These are phyloP conservation scores for Netelia fuscicornis DNA, from an alignment of 2,888 invertebrate species.

Conservation along the genomic window DNA sequence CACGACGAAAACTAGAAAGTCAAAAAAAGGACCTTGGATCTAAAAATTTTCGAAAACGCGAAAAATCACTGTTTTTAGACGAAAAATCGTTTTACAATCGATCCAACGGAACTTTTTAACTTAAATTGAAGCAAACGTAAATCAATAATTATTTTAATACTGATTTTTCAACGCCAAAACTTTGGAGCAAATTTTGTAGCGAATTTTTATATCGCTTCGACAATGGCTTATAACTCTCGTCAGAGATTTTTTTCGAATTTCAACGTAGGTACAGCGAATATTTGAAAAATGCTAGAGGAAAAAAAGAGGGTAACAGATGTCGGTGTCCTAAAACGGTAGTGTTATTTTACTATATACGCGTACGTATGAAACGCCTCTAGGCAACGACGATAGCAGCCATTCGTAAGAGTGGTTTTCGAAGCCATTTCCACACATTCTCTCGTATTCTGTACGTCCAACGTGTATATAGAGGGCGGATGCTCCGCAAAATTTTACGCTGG, in stretches of 20 bases:
- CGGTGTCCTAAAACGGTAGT: conserved; percentile 73
- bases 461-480: conserved; percentile 1
- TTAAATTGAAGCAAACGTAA: too few species aligned
- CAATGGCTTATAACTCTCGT: background rate
- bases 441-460: background rate
- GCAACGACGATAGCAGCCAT: conserved; percentile 8
- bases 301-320: conserved; percentile 80
- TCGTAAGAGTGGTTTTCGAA: conserved; percentile 8
- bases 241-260: background rate
- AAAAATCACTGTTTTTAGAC: background rate
- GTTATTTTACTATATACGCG: background rate
- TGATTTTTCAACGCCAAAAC: too few species aligned
- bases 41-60: background rate
- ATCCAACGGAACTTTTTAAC: too few species aligned
- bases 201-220: too few species aligned
- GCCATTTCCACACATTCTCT: conserved; percentile 8
- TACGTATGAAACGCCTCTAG: background rate
- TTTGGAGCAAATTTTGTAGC: too few species aligned
- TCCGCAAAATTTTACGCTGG: conserved; percentile 22
- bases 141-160: too few species aligned
- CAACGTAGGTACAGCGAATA: too few species aligned
- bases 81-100: background rate
- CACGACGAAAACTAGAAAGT: background rate
- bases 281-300: background rate
- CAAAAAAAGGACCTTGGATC: background rate